Conservation (phyloP, 2,888 invertebrate genomes). For the Orthosia gracilis region DNA sequence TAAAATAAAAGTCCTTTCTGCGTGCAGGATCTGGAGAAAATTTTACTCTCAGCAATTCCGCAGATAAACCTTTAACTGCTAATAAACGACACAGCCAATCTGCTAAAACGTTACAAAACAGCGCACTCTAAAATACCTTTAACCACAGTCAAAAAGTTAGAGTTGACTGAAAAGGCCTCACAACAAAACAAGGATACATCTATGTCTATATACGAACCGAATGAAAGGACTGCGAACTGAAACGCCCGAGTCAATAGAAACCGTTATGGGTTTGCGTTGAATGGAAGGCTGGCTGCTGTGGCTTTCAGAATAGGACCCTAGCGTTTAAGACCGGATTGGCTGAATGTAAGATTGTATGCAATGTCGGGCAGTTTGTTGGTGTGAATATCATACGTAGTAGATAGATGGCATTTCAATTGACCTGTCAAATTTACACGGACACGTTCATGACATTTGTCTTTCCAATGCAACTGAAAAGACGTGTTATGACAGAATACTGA, state of each 20-base stretch:
- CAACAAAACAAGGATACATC: slow-evolving; percentile 30
- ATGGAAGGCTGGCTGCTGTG: slow-evolving; percentile 32
- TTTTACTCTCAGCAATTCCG: not conserved
- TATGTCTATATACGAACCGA: not conserved
- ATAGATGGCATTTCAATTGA: not conserved
- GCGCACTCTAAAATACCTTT: slow-evolving; percentile 1
- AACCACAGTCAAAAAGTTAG: slow-evolving; percentile 17
- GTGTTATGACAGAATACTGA: too few species aligned
- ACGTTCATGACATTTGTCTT: too few species aligned
- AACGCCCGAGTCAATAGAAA: slow-evolving; percentile 48
- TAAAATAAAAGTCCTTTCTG: not conserved
- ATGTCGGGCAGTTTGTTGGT: not conserved
- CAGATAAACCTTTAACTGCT: not conserved
- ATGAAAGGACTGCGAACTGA: slow-evolving; percentile 48
- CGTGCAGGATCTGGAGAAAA: not conserved
- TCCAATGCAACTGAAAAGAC: too few species aligned
- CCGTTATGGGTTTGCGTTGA: slow-evolving; percentile 46
- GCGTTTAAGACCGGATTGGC: slow-evolving; percentile 24
- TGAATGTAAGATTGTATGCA: slow-evolving; percentile 8
- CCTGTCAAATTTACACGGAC: not conserved
- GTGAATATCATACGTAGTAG: not conserved
- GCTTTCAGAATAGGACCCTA: slow-evolving; percentile 10
- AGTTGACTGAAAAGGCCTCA: slow-evolving; percentile 48
- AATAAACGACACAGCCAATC: slow-evolving; percentile 4
- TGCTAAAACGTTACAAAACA: slow-evolving; percentile 14